Evolutionary conservation across 92 coral and sea anemone species (phyloP).

Genomic region (Siderastrea radians): DNA sequence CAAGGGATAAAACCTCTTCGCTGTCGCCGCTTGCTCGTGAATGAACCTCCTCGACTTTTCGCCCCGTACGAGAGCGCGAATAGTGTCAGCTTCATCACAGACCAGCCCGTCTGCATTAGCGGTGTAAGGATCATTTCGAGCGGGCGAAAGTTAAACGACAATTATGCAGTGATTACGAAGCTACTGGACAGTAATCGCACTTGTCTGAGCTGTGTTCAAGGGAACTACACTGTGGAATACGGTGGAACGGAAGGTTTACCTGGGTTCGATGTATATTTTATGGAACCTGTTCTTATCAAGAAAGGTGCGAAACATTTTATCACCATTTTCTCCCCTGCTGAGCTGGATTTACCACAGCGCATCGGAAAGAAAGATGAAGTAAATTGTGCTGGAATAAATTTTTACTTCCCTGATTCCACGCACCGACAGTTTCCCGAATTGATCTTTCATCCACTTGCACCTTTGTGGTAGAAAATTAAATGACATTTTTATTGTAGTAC

Average conservation of each 20-base stretch:
- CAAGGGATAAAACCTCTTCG: slow-evolving; percentile 39
- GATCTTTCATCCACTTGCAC: slow-evolving; percentile 37
- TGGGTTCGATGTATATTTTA: slow-evolving; percentile 41
- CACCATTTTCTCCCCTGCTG: slow-evolving; percentile 35
- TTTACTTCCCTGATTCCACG: slow-evolving; percentile 50
- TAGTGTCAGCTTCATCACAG: slow-evolving; percentile 29
- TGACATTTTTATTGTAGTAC: not conserved
- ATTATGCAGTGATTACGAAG: slow-evolving; percentile 32
- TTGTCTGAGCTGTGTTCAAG: slow-evolving; percentile 36
- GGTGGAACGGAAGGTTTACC: slow-evolving; percentile 48
- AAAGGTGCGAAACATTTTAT: slow-evolving; percentile 30
- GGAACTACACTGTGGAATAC: slow-evolving; percentile 29
- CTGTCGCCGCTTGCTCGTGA: slow-evolving; percentile 38
- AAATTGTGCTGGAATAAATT: slow-evolving; percentile 39
- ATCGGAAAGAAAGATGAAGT: slow-evolving; percentile 53
- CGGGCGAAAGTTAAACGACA: slow-evolving; percentile 31
- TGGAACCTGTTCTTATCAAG: slow-evolving; percentile 31
- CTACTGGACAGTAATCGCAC: slow-evolving; percentile 24
- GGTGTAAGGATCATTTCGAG: slow-evolving; percentile 50
- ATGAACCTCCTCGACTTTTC: slow-evolving; percentile 31
- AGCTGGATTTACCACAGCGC: slow-evolving; percentile 40
- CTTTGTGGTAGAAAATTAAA: slow-evolving; percentile 15
- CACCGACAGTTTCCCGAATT: slow-evolving; percentile 48
- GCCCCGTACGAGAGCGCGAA: slow-evolving; percentile 36
- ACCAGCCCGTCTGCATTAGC: slow-evolving; percentile 32